These are phyloP conservation scores for Notodromas monacha DNA, from an alignment of 2,888 invertebrate species.

Conservation along the genomic window DNA sequence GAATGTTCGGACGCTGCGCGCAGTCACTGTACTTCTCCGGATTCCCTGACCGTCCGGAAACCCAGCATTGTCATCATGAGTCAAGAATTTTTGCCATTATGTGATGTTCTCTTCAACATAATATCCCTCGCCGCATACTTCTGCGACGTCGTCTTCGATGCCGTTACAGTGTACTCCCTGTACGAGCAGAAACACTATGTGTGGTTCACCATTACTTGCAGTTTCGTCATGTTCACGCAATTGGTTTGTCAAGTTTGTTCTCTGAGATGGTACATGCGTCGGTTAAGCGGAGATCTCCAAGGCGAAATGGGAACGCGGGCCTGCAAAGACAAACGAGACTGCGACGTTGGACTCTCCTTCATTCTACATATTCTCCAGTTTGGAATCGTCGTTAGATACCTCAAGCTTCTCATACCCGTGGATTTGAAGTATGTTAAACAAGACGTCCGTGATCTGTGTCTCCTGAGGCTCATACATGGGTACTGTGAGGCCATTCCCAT, in stretches of 20 bases:
- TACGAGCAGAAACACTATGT: conserved; percentile 29
- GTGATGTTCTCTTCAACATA: conserved; percentile 65
- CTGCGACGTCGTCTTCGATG: conserved; percentile 61
- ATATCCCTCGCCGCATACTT: conserved; percentile 61
- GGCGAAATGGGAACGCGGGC: conserved; percentile 32
- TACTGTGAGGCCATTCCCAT: conserved; percentile 65
- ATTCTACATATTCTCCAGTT: conserved; percentile 17
- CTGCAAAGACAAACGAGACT: conserved; percentile 9
- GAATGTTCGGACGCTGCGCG: no score
- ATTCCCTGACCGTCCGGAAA: no score
- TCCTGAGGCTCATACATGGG: conserved; percentile 48
- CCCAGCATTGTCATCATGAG: conserved; percentile 20
- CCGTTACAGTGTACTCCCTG: conserved; percentile 49
- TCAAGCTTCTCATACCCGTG: conserved; percentile 47
- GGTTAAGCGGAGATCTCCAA: conserved; percentile 25
- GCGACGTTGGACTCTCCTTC: conserved; percentile 21
- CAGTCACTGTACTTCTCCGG: no score
- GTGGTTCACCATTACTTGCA: conserved; percentile 31
- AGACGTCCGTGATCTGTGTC: conserved; percentile 32
- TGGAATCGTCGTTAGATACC: conserved; percentile 28
- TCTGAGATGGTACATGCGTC: conserved; percentile 32
- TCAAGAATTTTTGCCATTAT: conserved; percentile 50
- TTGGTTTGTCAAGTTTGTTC: conserved; percentile 36
- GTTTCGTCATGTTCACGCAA: conserved; percentile 34
- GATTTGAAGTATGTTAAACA: conserved; percentile 46